These are phyloP conservation scores for Campylomormyrus tamandua DNA, from an alignment of 2,113 vertebrate species.

Conservation along the genomic window DNA sequence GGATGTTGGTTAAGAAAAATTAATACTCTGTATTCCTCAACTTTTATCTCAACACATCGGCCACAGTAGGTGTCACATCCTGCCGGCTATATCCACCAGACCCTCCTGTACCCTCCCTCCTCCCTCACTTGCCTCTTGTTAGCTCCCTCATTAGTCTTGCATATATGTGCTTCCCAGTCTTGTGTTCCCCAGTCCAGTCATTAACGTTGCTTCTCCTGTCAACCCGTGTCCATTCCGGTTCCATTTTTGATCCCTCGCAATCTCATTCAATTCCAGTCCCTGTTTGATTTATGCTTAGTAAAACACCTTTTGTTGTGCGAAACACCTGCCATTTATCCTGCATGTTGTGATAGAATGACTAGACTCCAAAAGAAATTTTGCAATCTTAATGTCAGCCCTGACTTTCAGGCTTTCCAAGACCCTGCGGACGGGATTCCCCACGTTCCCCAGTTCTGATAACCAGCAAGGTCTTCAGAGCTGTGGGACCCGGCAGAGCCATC, in stretches of 20 bases:
- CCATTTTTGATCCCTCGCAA: not conserved
- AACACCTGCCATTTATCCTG: not conserved
- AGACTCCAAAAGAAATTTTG: too few relatives aligned
- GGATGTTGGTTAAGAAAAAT: not conserved
- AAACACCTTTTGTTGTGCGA: not conserved
- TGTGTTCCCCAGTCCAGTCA: not conserved
- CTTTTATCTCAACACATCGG: not conserved
- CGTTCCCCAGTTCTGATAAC: too few relatives aligned
- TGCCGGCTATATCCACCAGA: not conserved
- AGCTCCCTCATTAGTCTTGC: not conserved
- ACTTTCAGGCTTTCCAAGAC: too few relatives aligned
- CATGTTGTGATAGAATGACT: not conserved
- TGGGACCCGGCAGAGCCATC: too few relatives aligned
- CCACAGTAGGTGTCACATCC: not conserved
- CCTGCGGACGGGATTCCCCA: too few relatives aligned
- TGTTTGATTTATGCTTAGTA: not conserved
- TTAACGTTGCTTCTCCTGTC: not conserved
- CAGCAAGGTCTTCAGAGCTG: too few relatives aligned
- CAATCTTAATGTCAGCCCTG: too few relatives aligned
- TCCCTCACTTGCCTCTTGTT: not conserved
- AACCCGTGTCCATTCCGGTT: too few relatives aligned
- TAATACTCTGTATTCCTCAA: not conserved
- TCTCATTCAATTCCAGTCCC: not conserved
- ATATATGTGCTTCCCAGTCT: not conserved
- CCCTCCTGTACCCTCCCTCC: not conserved